A percentile compares a stretch with the other conserved stretches of the same genome.
Evolutionary conservation across 1,140 invertebrate species (phyloP).

Genomic region (Platyscapa corneri): DNA sequence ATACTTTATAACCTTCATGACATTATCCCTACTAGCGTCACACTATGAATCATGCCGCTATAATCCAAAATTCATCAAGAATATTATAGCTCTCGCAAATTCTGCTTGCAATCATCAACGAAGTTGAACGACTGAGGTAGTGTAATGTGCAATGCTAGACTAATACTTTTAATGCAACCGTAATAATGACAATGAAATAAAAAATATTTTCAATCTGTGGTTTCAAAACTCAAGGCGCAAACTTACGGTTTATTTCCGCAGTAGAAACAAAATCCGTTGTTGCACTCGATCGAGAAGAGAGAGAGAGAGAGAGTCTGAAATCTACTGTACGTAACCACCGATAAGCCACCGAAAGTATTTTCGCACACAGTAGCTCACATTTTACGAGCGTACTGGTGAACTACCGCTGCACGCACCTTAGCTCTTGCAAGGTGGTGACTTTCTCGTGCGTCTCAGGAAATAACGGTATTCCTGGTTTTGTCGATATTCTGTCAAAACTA

Average conservation of each 20-base stretch:
- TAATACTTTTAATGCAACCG: background rate
- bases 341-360: slow-evolving; percentile 19
- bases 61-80: slow-evolving; percentile 3
- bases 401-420: background rate
- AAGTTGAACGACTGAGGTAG: too few relatives aligned
- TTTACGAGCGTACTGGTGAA: slow-evolving; percentile 28
- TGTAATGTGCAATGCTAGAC: too few relatives aligned
- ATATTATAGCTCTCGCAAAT: background rate
- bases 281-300: background rate
- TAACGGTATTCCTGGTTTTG: background rate
- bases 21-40: background rate
- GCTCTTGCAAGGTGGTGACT: background rate
- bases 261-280: background rate
- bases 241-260: background rate
- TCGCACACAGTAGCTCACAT: slow-evolving; percentile 22
- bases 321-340: background rate
- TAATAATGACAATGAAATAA: background rate
- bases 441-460: background rate
- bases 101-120: too few relatives aligned
- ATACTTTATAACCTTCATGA: slow-evolving; percentile 30
- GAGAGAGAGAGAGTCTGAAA: too few relatives aligned
- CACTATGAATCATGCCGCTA: slow-evolving; percentile 21
- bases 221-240: background rate
- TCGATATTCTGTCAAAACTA: background rate
- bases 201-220: slow-evolving; percentile 5